Evolutionary conservation across 2,113 vertebrate genomes (phyloP).

Genomic region (Pygoscelis adeliae): DNA sequence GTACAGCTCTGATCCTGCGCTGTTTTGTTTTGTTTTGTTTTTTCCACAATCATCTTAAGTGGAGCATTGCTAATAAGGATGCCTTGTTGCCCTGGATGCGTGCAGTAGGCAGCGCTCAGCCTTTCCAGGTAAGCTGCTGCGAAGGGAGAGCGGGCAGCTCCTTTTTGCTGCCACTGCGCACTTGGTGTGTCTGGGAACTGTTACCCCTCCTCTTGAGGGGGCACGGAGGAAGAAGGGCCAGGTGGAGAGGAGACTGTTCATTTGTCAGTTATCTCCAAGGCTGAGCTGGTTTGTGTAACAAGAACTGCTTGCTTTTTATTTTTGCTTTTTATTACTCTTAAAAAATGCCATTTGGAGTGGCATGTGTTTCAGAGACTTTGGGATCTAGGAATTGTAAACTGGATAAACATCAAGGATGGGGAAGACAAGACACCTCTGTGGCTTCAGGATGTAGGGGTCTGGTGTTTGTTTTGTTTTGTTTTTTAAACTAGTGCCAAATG

Average conservation of each 20-base stretch:
- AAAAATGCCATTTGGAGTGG: not conserved
- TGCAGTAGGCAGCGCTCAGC: not conserved
- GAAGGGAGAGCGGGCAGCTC: not conserved
- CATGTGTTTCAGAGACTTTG: not conserved
- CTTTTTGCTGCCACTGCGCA: not conserved
- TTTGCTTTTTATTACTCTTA: not conserved
- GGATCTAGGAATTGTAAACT: not conserved
- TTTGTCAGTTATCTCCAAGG: not conserved
- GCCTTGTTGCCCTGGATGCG: not conserved
- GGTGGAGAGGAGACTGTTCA: not conserved
- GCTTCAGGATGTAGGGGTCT: not conserved
- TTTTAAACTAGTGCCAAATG: not conserved
- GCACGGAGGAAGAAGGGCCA: not conserved
- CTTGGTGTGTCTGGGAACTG: not conserved
- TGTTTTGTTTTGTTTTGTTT: not conserved
- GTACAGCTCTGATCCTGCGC: not conserved
- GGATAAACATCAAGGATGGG: not conserved
- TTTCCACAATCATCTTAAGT: rapidly evolving
- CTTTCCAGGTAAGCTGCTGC: too few relatives aligned
- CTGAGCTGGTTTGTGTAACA: not conserved
- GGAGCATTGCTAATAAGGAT: not conserved
- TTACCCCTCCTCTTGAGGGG: not conserved
- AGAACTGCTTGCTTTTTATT: not conserved
- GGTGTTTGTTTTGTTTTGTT: too few relatives aligned
- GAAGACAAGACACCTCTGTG: not conserved